These are phyloP conservation scores for Elephas maximus DNA, from an alignment of 2,113 vertebrate species.

Conservation along the genomic window DNA sequence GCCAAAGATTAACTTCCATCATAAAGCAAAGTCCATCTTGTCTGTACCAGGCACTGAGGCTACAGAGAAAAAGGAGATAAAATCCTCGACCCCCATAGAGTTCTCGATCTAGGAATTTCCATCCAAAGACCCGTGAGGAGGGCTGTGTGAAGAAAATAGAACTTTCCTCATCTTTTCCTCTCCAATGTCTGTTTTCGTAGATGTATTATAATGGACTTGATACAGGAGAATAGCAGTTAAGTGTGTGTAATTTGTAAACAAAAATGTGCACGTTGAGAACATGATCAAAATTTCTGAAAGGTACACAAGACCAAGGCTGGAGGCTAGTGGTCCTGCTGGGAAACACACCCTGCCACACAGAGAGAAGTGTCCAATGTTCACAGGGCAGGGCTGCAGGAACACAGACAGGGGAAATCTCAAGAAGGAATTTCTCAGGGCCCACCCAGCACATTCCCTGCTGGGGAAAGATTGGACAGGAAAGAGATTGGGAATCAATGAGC, in stretches of 20 bases:
- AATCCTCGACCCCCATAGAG: neutral
- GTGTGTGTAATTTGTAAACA: neutral
- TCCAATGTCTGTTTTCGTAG: neutral
- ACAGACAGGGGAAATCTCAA: constrained; percentile 22
- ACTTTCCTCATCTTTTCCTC: neutral
- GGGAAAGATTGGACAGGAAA: constrained; percentile 58
- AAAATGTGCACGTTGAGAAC: neutral
- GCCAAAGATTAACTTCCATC: neutral
- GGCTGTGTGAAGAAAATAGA: neutral
- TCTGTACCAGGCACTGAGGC: neutral
- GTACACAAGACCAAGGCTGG: neutral
- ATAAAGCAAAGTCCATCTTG: neutral
- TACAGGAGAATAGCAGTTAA: rapidly evolving
- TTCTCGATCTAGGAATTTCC: neutral
- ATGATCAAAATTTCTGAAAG: neutral
- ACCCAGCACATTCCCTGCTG: constrained; percentile 23
- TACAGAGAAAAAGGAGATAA: neutral
- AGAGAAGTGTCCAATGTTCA: neutral
- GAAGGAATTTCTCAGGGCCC: neutral
- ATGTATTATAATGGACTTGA: neutral
- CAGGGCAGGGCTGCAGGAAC: neutral
- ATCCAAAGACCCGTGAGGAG: neutral
- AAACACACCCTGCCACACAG: rapidly evolving
- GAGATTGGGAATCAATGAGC: constrained; percentile 72
- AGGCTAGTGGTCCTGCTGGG: neutral